Evolutionary conservation across 2,888 invertebrate species (phyloP).

Genomic region (Sinohyriopsis cumingii): DNA sequence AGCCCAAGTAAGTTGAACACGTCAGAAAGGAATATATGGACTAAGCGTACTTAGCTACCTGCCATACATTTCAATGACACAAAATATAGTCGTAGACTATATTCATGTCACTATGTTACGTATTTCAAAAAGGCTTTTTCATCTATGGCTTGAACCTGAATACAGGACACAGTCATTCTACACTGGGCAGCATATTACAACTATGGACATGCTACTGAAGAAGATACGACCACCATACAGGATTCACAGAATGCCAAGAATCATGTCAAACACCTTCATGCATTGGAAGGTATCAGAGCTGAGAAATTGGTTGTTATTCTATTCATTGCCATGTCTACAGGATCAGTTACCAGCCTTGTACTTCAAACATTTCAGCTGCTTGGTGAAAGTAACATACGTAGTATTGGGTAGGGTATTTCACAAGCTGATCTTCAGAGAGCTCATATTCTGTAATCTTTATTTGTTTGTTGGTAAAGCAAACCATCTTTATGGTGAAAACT

Average conservation of each 20-base stretch:
- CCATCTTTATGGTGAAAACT: slow-evolving; percentile 10
- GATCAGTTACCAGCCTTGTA: slow-evolving; percentile 14
- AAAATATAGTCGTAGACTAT: slow-evolving; percentile 2
- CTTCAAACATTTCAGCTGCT: slow-evolving; percentile 20
- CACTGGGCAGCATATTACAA: slow-evolving; percentile 5
- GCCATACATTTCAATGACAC: neutral
- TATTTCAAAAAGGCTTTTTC: neutral
- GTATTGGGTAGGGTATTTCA: slow-evolving; percentile 21
- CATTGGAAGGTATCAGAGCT: slow-evolving; percentile 35
- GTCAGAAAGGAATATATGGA: slow-evolving; percentile 2
- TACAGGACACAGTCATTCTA: slow-evolving; percentile 2
- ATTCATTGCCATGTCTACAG: slow-evolving; percentile 21
- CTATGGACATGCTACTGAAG: slow-evolving; percentile 19
- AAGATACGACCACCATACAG: slow-evolving; percentile 22
- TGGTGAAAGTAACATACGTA: slow-evolving; percentile 23
- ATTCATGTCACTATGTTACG: slow-evolving; percentile 7
- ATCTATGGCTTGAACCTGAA: slow-evolving; percentile 1
- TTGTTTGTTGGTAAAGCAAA: slow-evolving; percentile 16
- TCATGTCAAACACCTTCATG: slow-evolving; percentile 15
- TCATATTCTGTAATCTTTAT: slow-evolving; percentile 8
- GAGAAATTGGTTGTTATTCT: slow-evolving; percentile 27
- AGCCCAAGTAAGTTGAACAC: neutral
- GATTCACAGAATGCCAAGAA: slow-evolving; percentile 23
- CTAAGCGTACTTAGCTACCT: slow-evolving; percentile 4
- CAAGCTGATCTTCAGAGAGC: slow-evolving; percentile 12